Percentiles rank a stretch among this genome's conserved stretches.
Conservation (phyloP, 2,888 invertebrate genomes). For the Sicus ferrugineus region DNA sequence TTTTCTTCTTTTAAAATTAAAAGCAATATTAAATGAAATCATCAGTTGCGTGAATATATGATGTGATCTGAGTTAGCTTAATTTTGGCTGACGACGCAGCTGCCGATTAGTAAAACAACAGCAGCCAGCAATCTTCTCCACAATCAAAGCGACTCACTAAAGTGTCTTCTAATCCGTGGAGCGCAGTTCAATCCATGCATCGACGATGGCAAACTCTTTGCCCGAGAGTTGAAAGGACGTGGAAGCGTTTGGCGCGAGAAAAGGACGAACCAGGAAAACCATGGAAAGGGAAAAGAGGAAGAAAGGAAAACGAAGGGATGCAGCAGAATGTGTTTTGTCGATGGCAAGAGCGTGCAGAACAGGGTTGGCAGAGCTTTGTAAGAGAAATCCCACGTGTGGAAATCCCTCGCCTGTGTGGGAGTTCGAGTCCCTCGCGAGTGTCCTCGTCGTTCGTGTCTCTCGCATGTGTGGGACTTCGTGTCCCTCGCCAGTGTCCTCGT, state of each 20-base stretch:
- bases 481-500: too few relatives aligned
- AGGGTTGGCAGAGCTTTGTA: too few relatives aligned
- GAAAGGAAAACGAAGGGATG: not conserved
- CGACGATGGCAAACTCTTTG: not conserved
- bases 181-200: constrained; percentile 38
- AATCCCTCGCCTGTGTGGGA: not conserved
- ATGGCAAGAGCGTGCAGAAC: not conserved
- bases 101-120: not conserved
- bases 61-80: too few relatives aligned
- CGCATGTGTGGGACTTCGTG: not conserved
- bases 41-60: too few relatives aligned
- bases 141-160: too few relatives aligned
- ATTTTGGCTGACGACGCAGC: not conserved
- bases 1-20: too few relatives aligned
- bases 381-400: too few relatives aligned
- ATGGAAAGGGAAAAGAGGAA: not conserved
- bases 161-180: constrained; percentile 36
- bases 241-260: too few relatives aligned
- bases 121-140: not conserved
- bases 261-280: too few relatives aligned
- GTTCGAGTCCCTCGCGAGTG: too few relatives aligned
- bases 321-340: not conserved
- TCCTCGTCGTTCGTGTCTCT: not conserved
- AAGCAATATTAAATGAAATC: too few relatives aligned
- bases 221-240: not conserved